Evolutionary conservation across 2,113 vertebrate species (phyloP), one percentile per base, ranked within the genome.

Genomic region (Meleagris gallopavo): DNA sequence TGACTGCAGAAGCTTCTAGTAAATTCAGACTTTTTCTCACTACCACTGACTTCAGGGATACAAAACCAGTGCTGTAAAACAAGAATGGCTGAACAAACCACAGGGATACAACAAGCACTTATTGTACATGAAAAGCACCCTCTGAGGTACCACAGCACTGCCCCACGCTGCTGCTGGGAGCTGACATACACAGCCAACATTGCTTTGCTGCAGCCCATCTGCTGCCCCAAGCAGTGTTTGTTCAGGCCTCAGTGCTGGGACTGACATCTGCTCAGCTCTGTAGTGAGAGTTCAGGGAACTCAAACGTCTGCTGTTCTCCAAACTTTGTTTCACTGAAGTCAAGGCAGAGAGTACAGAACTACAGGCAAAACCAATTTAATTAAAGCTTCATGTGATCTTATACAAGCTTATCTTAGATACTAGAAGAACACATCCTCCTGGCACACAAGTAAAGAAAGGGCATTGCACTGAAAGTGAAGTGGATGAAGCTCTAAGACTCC

Each of bases 1-100:
- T 2, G 12, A 77, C 67, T 36, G 62, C 71, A 87, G 90, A 93
- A 93, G 9, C 48, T 86, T 94, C 91, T 3, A 57, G 80, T 54
- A 86, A 92, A 70, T 50, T 27, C 43, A 27, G 24, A 67, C 50
- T 58, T 79, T 83, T 66, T 48, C 50, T 71, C 74, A 22, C 38
- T 24, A 29, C 32, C 81, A 62, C 78, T 9, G 27, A 52, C 54
- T 94, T 57, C 46, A 86, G 50, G 69, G 55, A 64, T 61, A 30
- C 77, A 74, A 90, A 89, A 9, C 1, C 29, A 54, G 69, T 9
- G 32, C 54, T 6, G 1, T n/a, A 91, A 65, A 57, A 80, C 54
- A 1, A 78, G 46, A 93, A 57, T 1, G 5, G 67, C 45, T 58
- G 61, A 60, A 58, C 40, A 29, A 89, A 50, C 48, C 82, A 43